Conservation (phyloP, 2,797 vertebrate species). For the Pteronotus mesoamericanus region DNA sequence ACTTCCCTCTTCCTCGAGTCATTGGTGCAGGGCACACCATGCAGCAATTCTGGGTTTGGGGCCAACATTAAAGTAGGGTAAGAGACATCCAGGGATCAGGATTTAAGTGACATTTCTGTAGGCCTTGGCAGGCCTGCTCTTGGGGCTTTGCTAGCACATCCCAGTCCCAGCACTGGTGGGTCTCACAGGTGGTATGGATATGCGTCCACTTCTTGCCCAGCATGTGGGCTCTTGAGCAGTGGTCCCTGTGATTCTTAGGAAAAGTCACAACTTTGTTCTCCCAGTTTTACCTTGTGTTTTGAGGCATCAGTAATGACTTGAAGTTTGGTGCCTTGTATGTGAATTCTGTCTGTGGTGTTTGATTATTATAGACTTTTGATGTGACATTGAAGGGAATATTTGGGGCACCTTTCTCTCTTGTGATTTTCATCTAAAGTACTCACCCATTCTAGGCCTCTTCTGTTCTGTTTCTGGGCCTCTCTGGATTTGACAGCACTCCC, state of each 20-base stretch:
- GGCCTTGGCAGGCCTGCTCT: neutral
- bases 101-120: too few relatives aligned
- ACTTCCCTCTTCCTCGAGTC: neutral
- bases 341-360: neutral
- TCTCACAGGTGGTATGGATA: rapidly evolving
- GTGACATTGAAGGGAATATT: neutral
- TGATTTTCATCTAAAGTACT: neutral
- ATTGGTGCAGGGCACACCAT: rapidly evolving
- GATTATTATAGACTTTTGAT: neutral
- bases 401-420: neutral
- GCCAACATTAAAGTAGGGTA: neutral
- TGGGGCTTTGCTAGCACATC: rapidly evolving
- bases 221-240: rapidly evolving
- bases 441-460: neutral
- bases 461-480: neutral
- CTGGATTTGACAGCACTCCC: neutral
- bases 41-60: neutral
- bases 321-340: neutral
- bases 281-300: neutral
- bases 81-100: neutral
- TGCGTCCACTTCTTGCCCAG: rapidly evolving
- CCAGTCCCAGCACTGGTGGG: rapidly evolving
- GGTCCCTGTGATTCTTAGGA: neutral
- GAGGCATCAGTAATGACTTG: neutral
- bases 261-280: neutral